These are phyloP conservation scores for Parnassius orleans DNA, from an alignment of 2,888 invertebrate species.

Conservation along the genomic window DNA sequence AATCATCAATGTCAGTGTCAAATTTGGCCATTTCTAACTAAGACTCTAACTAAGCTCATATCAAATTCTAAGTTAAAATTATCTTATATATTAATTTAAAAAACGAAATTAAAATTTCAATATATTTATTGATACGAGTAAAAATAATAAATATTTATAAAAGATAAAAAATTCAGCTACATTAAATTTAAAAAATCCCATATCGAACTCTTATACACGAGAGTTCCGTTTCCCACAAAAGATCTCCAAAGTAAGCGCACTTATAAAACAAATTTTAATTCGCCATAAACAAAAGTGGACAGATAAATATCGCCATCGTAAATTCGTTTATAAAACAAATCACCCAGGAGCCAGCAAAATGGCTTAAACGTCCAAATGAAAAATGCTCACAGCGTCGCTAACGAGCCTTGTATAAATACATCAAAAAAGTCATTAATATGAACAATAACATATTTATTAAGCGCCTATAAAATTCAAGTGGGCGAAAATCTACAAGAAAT, in stretches of 20 bases:
- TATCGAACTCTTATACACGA: too few species aligned
- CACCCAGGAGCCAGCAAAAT: constrained; percentile 46
- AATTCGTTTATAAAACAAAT: constrained; percentile 40
- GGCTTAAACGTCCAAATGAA: constrained; percentile 45
- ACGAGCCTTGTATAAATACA: constrained; percentile 17
- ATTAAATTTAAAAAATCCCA: too few species aligned
- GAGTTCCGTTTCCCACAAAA: too few species aligned
- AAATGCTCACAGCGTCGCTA: constrained; percentile 36
- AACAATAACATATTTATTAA: constrained; percentile 6
- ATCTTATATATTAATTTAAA: too few species aligned
- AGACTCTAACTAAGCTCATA: too few species aligned
- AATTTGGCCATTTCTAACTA: too few species aligned
- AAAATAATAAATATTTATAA: too few species aligned
- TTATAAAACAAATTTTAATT: constrained; percentile 8
- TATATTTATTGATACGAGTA: too few species aligned
- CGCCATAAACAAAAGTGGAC: constrained; percentile 11
- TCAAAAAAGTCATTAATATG: constrained; percentile 5
- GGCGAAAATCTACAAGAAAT: constrained; percentile 20
- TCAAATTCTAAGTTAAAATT: too few species aligned
- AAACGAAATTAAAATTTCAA: too few species aligned
- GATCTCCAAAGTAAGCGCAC: background rate
- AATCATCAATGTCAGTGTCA: too few species aligned
- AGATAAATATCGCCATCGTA: constrained; percentile 3
- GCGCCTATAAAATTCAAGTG: constrained; percentile 20
- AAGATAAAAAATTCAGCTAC: too few species aligned